Evolutionary conservation across 2,113 vertebrate genomes (phyloP).

Genomic region (Callipepla californica): DNA sequence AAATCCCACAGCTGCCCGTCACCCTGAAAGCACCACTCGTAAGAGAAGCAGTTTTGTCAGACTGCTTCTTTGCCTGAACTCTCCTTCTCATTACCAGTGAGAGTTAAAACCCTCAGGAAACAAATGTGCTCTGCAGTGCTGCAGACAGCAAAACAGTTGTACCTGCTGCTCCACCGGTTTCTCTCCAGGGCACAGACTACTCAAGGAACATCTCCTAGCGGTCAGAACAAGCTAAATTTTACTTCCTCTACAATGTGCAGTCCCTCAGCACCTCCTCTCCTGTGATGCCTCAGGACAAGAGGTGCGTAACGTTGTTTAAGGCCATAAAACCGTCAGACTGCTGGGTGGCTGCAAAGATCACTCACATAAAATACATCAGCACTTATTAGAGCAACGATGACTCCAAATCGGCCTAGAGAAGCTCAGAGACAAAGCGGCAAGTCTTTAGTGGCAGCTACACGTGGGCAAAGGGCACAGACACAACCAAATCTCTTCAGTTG

Average conservation of each 20-base stretch:
- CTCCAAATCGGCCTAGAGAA: not conserved
- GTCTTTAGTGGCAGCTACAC: not conserved
- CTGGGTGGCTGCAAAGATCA: not conserved
- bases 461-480: not conserved
- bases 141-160: not conserved
- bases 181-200: not conserved
- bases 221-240: not conserved
- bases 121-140: not conserved
- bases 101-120: not conserved
- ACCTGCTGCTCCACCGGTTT: not conserved
- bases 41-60: not conserved
- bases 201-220: not conserved
- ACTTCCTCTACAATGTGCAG: not conserved
- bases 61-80: not conserved
- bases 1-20: not conserved
- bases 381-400: not conserved
- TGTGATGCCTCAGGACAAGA: not conserved
- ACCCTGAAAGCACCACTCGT: not conserved
- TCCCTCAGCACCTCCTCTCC: not conserved
- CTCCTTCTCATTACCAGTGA: not conserved
- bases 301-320: fast-evolving
- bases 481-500: not conserved
- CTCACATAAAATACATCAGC: not conserved
- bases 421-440: not conserved
- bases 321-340: not conserved